These are phyloP conservation scores for Premnoplex brunnescens DNA, from an alignment of 2,797 vertebrate genomes.

Conservation along the genomic window DNA sequence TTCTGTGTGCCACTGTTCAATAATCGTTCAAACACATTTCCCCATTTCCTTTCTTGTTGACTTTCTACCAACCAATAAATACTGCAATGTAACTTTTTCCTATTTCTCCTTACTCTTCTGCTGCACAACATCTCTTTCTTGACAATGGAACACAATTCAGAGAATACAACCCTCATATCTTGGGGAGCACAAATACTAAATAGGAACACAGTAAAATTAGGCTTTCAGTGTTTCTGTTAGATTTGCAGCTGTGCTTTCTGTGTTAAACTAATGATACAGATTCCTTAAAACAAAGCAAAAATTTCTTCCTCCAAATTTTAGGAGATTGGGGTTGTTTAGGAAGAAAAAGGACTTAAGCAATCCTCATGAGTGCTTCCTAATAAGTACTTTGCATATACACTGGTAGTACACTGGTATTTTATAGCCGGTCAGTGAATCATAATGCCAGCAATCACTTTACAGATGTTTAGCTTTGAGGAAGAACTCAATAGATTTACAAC, in stretches of 20 bases:
- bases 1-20: not conserved
- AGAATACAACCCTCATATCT: not conserved
- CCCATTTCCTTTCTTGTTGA: not conserved
- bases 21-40: accelerated
- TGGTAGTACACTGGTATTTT: slow-evolving; percentile 80
- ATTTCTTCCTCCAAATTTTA: not conserved
- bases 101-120: not conserved
- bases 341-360: not conserved
- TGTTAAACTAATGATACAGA: not conserved
- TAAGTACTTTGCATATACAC: not conserved
- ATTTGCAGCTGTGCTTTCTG: not conserved
- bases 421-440: slow-evolving; percentile 92
- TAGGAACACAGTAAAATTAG: not conserved
- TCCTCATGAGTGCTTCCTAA: not conserved
- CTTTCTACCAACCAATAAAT: not conserved
- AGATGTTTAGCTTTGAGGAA: slow-evolving; percentile 97
- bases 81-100: not conserved
- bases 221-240: not conserved
- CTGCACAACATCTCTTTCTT: not conserved
- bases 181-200: not conserved
- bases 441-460: slow-evolving; percentile 93
- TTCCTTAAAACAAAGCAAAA: not conserved
- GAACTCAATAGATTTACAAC: slow-evolving; percentile 94
- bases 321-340: not conserved
- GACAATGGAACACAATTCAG: not conserved